Evolutionary conservation across 2,888 invertebrate genomes (phyloP).

Genomic region (Bellardia bayeri): DNA sequence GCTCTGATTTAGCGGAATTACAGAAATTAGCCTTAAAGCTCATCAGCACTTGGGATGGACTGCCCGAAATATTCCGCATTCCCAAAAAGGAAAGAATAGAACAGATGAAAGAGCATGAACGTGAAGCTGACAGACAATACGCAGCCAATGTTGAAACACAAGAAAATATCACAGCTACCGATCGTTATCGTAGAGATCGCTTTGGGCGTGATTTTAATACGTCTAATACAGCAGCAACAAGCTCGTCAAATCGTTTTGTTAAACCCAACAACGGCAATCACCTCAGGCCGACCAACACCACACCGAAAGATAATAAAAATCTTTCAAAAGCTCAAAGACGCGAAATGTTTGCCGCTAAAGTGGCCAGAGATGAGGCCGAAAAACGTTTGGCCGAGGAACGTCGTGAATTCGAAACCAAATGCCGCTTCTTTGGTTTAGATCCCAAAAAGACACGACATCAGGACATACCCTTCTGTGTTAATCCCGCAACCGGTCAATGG

Average conservation of each 20-base stretch:
- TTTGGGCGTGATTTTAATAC: conserved; percentile 72
- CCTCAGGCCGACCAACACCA: conserved; percentile 61
- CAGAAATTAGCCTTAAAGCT: conserved; percentile 78
- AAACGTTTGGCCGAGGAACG: conserved; percentile 82
- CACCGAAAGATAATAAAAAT: conserved; percentile 73
- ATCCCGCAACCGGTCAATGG: conserved; percentile 83
- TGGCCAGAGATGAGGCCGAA: conserved; percentile 83
- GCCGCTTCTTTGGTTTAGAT: conserved; percentile 83
- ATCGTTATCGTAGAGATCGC: conserved; percentile 75
- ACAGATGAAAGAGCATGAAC: conserved; percentile 97
- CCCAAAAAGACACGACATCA: conserved; percentile 79
- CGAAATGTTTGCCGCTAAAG: conserved; percentile 83
- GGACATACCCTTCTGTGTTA: conserved; percentile 82
- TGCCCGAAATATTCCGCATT: conserved; percentile 90
- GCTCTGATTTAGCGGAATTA: conserved; percentile 75
- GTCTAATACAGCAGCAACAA: background rate
- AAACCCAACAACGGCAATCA: conserved; percentile 70
- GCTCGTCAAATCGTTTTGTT: conserved; percentile 56
- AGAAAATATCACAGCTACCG: conserved; percentile 40
- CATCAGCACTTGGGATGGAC: conserved; percentile 79
- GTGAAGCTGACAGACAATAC: conserved; percentile 90
- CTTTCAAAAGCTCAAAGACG: conserved; percentile 82
- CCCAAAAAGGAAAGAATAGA: conserved; percentile 97
- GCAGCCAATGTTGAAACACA: conserved; percentile 76
- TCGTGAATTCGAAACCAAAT: conserved; percentile 82